phyloP scores from a whole-genome alignment of 2,113 vertebrate species.

The Phodopus roborovskii region DNA sequence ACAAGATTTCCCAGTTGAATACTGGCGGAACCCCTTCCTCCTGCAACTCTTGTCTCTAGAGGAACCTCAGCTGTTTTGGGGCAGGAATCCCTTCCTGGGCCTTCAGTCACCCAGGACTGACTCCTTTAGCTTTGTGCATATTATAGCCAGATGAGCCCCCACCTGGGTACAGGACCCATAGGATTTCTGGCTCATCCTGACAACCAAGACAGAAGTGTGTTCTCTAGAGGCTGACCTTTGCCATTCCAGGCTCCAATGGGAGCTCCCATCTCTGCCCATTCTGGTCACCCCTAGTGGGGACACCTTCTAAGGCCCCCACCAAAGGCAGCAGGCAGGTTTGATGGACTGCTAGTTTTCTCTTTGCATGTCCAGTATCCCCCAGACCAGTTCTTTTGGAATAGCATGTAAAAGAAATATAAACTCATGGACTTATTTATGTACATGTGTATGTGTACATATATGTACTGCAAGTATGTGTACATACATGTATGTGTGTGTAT shows the following conservation, averaged over 20 bases:
- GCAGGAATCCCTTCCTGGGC: background rate
- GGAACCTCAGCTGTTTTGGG: background rate
- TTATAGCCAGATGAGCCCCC: background rate
- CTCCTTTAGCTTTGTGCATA: background rate
- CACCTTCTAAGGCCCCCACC: background rate
- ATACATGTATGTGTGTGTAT: background rate
- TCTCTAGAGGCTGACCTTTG: background rate
- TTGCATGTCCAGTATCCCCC: background rate
- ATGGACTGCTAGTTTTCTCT: background rate
- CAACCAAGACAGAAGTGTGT: background rate
- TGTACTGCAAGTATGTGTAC: background rate
- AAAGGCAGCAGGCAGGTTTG: background rate
- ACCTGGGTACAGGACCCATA: too few species aligned
- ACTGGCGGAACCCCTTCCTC: too few species aligned
- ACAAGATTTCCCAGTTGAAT: background rate
- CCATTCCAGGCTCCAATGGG: background rate
- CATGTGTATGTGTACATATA: background rate
- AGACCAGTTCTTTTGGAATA: background rate
- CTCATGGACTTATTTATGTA: background rate
- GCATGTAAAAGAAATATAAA: background rate
- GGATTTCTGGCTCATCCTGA: background rate
- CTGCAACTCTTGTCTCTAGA: background rate
- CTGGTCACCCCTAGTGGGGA: too few species aligned
- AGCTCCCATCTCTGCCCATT: background rate
- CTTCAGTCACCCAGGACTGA: background rate